phyloP scores from a whole-genome alignment of 2,797 vertebrate genomes.

The Prunella strophiata region DNA sequence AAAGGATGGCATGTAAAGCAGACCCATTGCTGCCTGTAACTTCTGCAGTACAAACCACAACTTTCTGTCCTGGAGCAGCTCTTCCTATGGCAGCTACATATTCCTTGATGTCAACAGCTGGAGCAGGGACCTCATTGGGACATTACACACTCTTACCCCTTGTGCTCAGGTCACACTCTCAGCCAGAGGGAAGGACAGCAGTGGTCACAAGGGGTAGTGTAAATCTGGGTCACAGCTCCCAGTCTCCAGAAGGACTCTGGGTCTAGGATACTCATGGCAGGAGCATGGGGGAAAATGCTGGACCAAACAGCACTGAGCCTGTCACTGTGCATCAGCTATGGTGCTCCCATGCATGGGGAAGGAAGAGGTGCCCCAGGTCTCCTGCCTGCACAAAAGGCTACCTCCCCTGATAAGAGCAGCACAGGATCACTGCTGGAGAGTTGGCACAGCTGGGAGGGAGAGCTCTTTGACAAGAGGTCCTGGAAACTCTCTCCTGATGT shows the following conservation, averaged over 20 bases:
- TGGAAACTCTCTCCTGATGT: background rate
- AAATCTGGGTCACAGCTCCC: background rate
- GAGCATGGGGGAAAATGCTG: background rate
- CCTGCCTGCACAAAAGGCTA: rapidly evolving
- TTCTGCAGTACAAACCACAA: background rate
- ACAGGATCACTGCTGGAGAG: background rate
- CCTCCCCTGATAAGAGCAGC: background rate
- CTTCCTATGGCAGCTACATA: background rate
- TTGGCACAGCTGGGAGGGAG: rapidly evolving
- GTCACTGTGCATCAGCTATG: background rate
- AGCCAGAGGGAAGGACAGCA: rapidly evolving
- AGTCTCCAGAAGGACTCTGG: background rate
- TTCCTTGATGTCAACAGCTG: background rate
- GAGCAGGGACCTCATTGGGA: background rate
- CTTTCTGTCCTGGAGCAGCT: background rate
- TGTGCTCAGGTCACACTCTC: background rate
- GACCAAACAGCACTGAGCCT: background rate
- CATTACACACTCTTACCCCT: background rate
- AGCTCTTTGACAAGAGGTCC: background rate
- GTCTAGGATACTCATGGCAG: background rate
- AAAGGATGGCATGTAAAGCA: background rate
- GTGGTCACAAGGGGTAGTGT: background rate
- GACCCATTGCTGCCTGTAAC: background rate
- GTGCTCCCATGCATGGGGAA: background rate
- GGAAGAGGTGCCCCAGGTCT: background rate